Conservation (phyloP, 2,113 vertebrate species). For the Origma solitaria region DNA sequence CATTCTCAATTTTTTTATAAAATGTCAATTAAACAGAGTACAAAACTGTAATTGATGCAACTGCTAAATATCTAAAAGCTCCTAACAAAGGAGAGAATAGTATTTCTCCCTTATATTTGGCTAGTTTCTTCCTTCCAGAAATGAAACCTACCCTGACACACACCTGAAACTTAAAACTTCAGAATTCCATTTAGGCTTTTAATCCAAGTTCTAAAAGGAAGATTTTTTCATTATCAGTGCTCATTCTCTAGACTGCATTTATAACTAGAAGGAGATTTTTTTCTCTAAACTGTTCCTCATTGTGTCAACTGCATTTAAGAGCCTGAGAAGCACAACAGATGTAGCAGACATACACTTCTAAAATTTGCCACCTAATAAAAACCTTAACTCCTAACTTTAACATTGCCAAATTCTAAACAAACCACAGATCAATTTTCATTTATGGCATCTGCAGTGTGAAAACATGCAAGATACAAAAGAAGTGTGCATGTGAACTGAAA, state of each 20-base stretch:
- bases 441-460: neutral
- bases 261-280: neutral
- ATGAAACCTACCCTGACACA: neutral
- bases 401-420: neutral
- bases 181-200: neutral
- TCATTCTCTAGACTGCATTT: neutral
- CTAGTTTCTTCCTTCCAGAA: neutral
- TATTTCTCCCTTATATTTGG: neutral
- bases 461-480: neutral
- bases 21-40: constrained; percentile 13
- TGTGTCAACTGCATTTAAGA: neutral
- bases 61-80: neutral
- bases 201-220: constrained; percentile 8
- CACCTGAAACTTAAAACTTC: neutral
- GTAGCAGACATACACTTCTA: neutral
- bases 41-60: neutral
- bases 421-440: neutral
- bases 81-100: neutral
- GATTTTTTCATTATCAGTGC: neutral
- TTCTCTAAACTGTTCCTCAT: neutral
- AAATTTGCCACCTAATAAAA: neutral
- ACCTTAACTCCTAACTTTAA: neutral
- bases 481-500: neutral
- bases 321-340: neutral
- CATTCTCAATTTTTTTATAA: neutral